Evolutionary conservation across 2,888 invertebrate genomes (phyloP), one percentile per base, ranked within the genome.

Genomic region (Caenorhabditis drosophilae): DNA sequence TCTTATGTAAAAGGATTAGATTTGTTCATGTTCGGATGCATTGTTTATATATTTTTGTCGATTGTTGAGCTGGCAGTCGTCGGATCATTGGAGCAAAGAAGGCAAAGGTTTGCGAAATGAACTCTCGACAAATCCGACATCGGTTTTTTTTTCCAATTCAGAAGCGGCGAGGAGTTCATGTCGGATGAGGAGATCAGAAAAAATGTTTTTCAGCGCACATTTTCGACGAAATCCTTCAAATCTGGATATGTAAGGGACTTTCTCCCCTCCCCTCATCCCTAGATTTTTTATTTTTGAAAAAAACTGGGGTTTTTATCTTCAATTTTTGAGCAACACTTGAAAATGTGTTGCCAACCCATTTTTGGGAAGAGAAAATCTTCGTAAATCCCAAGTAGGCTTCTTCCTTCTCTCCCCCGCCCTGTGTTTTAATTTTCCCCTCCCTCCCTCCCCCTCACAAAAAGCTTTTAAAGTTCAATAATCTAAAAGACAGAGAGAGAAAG

Each of bases 1-100:
- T 75, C 76, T 40, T 82, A 82, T 56, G 75, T 82, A 20, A 82
- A 82, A 67, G 82, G 80, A 20, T 53, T 82, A 45, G 82, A 82
- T 61, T 44, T 82, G 34, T 82, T 81, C 61, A 80, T 80, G 80
- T 81, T 81, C 57, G 77, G 75, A n/a, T 78, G 78, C 51, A 67
- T 79, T 51, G 78, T 75, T 42, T 82, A 73, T 70, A 82, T 82
- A 15, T 81, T 83, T 57, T 52, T 80, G 0, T 75, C 78, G 0
- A 77, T 82, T 51, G 77, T 80, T 23, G 73, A 73, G 41, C 47
- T 73, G 16, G 73, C 73, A 1, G 69, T 73, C 2, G 73, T 70
- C 12, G 73, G 73, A 25, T 63, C 68, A 7, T 50, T 73, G 46
- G 73, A 73, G 44, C 63, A 63, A 20, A 31, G 63, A 9, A 44